Percentiles rank a stretch among this genome's conserved stretches.
Evolutionary conservation across 1,140 invertebrate species (phyloP).

Genomic region (Coptotermes formosanus): DNA sequence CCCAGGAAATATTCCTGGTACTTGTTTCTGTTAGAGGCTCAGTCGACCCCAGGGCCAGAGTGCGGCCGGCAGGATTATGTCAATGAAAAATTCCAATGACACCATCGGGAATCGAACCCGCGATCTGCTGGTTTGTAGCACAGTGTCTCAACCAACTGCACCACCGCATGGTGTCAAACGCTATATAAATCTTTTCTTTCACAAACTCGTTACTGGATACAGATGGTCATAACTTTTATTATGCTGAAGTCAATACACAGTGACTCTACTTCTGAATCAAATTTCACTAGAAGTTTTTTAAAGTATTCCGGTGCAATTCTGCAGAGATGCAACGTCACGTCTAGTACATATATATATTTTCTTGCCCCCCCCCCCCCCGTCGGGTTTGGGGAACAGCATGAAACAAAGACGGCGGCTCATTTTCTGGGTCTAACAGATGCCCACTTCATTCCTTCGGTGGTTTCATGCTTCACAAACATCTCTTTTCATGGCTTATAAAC

Average conservation of each 20-base stretch:
- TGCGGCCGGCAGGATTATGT: no score
- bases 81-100: no score
- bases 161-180: no score
- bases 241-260: not conserved
- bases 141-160: no score
- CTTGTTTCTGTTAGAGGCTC: no score
- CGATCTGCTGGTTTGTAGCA: no score
- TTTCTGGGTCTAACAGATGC: not conserved
- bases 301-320: not conserved
- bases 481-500: conserved; percentile 5
- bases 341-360: not conserved
- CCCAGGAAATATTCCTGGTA: no score
- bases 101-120: no score
- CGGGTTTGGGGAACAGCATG: not conserved
- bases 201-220: not conserved
- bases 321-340: not conserved
- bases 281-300: not conserved
- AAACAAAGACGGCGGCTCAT: not conserved
- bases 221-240: not conserved
- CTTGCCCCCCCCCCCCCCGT: no score
- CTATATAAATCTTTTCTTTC: no score
- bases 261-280: not conserved
- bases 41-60: no score
- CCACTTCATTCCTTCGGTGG: not conserved
- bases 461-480: not conserved